phyloP scores from a whole-genome alignment of 2,888 invertebrate species.

The Caenorhabditis sp. region DNA sequence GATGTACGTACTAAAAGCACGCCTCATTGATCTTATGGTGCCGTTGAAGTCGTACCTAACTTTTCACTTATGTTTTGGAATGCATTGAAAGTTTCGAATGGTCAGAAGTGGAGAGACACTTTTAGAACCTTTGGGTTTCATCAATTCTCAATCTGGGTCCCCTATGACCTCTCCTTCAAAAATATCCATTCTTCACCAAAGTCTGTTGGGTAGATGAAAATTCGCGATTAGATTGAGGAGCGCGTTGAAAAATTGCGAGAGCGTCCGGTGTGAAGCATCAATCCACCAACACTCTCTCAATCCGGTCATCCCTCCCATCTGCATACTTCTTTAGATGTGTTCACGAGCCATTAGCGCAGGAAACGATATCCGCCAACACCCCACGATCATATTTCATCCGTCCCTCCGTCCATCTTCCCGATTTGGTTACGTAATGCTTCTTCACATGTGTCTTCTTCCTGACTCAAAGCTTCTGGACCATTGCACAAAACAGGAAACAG shows the following conservation, averaged over 20 bases:
- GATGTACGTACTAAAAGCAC: constrained; percentile 56
- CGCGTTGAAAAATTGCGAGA: constrained; percentile 47
- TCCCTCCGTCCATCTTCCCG: constrained; percentile 16
- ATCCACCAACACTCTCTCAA: constrained; percentile 48
- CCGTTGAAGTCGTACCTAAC: constrained; percentile 22
- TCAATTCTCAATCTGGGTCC: no score
- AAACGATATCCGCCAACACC: constrained; percentile 65
- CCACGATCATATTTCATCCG: constrained; percentile 58
- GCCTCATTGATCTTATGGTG: constrained; percentile 49
- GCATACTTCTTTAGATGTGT: constrained; percentile 65
- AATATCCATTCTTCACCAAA: constrained; percentile 21
- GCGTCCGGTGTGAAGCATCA: constrained; percentile 59
- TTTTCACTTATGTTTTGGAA: constrained; percentile 49
- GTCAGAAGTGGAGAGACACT: no score
- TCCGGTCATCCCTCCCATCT: no score
- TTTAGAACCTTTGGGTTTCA: background rate
- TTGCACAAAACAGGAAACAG: constrained; percentile 46
- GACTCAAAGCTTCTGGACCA: background rate
- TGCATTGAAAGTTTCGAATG: constrained; percentile 29
- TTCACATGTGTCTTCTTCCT: constrained; percentile 36
- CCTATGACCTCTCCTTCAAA: background rate
- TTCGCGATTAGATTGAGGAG: constrained; percentile 48
- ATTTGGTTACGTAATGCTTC: constrained; percentile 60
- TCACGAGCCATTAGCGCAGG: constrained; percentile 66
- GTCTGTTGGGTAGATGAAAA: constrained; percentile 57